Base-by-base conservation (phyloP, 2,113 vertebrate genomes). In the Cromileptes altivelis region DNA sequence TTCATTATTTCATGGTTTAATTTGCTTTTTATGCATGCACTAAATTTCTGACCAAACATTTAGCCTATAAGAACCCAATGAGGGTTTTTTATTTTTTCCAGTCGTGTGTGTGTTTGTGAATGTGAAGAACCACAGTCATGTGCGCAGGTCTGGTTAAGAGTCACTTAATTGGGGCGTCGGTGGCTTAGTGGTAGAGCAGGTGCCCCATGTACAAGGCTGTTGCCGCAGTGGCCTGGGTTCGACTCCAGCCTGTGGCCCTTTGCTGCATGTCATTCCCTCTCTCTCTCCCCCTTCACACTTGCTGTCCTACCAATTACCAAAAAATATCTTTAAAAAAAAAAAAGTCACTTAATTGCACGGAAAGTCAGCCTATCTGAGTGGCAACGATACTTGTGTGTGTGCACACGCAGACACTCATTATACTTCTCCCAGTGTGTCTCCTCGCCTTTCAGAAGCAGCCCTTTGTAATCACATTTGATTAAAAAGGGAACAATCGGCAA, bases 391-490 rank as follows among this genome's bases (percentile, higher is more conserved):
- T 45, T 45, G 40, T 69, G 73, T 42, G 40, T 4, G 7, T 4
- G 33, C 47, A 42, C 13, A 70, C 21, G 37, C 65, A 60, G 23
- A 37, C 70, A 30, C 50, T 80, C 68, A 75, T 82, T 87, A 78
- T 77, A 71, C 67, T 62, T 49, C 18, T 74, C 82, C 67, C 81
- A 64, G 62, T 71, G 23, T 68, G 83, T 72, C 62, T 62, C 69
- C 75, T 76, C 33, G 18, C 67, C 80, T 85, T 79, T 86, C 85
- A 87, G 77, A 78, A 57, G 64, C 70, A 78, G 62, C 45, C 85
- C 86, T 90, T 89, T 92, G 74, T 90, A 88, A 93, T 92, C 77
- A 82, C 74, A 84, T 90, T 90, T 93, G 88, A 93, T 93, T 94
- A 90, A 92, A 94, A 92, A 80, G 62, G 69, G 84, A 84, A 90